phyloP scores from a whole-genome alignment of 2,797 vertebrate genomes.

The Perodicticus potto region DNA sequence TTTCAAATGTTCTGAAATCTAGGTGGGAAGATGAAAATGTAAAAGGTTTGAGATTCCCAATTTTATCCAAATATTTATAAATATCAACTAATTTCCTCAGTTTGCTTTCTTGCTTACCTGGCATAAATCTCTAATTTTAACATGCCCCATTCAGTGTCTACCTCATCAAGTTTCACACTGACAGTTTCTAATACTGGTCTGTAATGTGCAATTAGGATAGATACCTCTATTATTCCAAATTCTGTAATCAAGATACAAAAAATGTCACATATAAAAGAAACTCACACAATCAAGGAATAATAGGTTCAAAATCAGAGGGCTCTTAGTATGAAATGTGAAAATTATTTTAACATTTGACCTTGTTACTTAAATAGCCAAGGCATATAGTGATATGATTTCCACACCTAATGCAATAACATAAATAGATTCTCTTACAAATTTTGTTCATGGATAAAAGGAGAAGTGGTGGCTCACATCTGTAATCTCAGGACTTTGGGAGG shows the following conservation, averaged over 20 bases:
- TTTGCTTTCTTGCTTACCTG: constrained; percentile 71
- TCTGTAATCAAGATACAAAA: constrained; percentile 69
- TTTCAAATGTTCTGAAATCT: constrained; percentile 85
- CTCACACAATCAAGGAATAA: background rate
- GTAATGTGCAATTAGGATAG: constrained; percentile 81
- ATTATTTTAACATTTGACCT: constrained; percentile 42
- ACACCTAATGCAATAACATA: background rate
- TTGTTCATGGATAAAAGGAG: background rate
- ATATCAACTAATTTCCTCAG: background rate
- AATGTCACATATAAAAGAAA: background rate
- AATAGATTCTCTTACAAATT: constrained; percentile 14
- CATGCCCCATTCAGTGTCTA: constrained; percentile 83
- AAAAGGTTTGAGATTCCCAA: background rate
- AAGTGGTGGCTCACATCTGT: background rate
- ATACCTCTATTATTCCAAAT: constrained; percentile 85
- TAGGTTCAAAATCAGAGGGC: background rate
- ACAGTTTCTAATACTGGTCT: constrained; percentile 81
- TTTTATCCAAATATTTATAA: constrained; percentile 4
- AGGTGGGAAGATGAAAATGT: constrained; percentile 55
- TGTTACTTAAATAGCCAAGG: background rate
- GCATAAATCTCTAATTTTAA: constrained; percentile 85
- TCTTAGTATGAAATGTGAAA: background rate
- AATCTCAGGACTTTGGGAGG: background rate
- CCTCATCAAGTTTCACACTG: constrained; percentile 79
- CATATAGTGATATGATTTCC: background rate